Evolutionary conservation across 2,888 invertebrate species (phyloP).

Genomic region (Drosophila dives): DNA sequence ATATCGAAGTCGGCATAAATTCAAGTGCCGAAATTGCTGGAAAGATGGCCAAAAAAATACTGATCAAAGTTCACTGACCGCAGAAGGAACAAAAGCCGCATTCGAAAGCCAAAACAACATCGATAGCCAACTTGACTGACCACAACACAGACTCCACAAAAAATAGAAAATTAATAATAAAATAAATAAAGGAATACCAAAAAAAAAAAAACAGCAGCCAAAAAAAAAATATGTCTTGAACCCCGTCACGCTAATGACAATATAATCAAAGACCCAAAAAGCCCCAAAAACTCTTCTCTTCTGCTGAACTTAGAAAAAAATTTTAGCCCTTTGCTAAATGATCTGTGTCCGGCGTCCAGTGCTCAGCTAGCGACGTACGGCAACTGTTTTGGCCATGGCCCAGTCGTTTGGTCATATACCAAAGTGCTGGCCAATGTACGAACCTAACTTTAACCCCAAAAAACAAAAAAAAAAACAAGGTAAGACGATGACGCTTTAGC

Average conservation of each 20-base stretch:
- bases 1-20: slow-evolving; percentile 62
- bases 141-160: slow-evolving; percentile 6
- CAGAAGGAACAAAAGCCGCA: slow-evolving; percentile 40
- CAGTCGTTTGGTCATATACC: slow-evolving; percentile 60
- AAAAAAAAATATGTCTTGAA: slow-evolving; percentile 13
- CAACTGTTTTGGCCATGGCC: slow-evolving; percentile 52
- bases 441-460: slow-evolving; percentile 6
- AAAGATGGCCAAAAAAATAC: slow-evolving; percentile 24
- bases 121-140: slow-evolving; percentile 20
- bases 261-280: slow-evolving; percentile 56
- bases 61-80: slow-evolving; percentile 61
- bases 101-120: slow-evolving; percentile 11
- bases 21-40: slow-evolving; percentile 62
- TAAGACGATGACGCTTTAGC: not conserved
- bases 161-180: not conserved
- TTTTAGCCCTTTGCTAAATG: not conserved
- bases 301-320: not conserved
- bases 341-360: slow-evolving; percentile 19
- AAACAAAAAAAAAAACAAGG: not conserved
- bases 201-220: not conserved
- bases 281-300: slow-evolving; percentile 6
- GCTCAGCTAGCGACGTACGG: slow-evolving; percentile 61
- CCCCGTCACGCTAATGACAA: slow-evolving; percentile 69
- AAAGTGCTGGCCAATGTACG: slow-evolving; percentile 34
- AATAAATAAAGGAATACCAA: not conserved